These are phyloP conservation scores for Amphibalanus amphitrite DNA, from an alignment of 1,140 invertebrate genomes.

Conservation along the genomic window DNA sequence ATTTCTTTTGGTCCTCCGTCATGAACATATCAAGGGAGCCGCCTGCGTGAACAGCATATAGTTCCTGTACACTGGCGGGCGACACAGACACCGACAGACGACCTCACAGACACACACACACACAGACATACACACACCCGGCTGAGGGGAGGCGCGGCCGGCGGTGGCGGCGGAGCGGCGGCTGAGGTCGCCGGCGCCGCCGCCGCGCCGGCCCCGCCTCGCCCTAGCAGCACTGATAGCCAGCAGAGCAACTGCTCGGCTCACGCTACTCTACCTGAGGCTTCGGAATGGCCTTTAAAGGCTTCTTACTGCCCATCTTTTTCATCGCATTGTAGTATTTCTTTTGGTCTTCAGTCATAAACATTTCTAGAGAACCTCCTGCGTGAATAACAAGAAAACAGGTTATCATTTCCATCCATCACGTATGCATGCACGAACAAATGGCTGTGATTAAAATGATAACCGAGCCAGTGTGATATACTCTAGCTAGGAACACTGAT, in stretches of 20 bases:
- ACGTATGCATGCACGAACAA: too few species aligned
- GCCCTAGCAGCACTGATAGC: too few species aligned
- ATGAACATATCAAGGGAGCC: slow-evolving; percentile 98
- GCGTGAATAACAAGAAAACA: slow-evolving; percentile 32
- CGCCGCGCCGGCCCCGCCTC: too few species aligned
- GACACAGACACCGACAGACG: neutral
- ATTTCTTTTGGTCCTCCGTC: slow-evolving; percentile 99
- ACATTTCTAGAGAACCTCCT: slow-evolving; percentile 95
- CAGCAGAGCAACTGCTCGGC: neutral
- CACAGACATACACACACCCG: neutral
- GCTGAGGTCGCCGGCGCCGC: neutral
- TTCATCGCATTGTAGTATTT: slow-evolving; percentile 99
- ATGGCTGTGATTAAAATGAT: too few species aligned
- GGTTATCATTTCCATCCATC: neutral
- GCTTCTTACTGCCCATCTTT: slow-evolving; percentile 96
- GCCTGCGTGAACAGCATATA: slow-evolving; percentile 43
- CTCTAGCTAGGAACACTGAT: too few species aligned
- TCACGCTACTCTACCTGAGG: slow-evolving; percentile 53
- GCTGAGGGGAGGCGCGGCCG: too few species aligned
- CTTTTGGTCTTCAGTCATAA: slow-evolving; percentile 99
- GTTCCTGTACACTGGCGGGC: neutral
- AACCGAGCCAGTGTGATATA: too few species aligned
- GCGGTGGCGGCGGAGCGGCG: too few species aligned
- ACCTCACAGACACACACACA: neutral
- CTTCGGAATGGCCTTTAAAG: slow-evolving; percentile 90